Evolutionary conservation across 2,888 invertebrate species (phyloP).

Genomic region (Drosophila stalkeri): DNA sequence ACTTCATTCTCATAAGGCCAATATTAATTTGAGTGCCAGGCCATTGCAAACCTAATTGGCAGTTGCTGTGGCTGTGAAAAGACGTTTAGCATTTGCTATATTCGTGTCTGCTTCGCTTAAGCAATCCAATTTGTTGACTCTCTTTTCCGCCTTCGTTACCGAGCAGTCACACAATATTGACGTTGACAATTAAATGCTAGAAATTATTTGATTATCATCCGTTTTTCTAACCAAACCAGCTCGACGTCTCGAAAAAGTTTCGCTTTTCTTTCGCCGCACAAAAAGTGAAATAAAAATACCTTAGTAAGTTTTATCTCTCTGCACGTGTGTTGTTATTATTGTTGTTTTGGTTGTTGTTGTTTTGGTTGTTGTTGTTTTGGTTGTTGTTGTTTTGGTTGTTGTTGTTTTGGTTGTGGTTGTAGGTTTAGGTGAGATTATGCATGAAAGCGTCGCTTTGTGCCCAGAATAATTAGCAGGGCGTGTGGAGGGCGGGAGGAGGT

Average conservation of each 20-base stretch:
- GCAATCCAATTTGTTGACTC: slow-evolving; percentile 21
- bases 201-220: slow-evolving; percentile 73
- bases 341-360: slow-evolving; percentile 14
- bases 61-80: slow-evolving; percentile 16
- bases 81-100: slow-evolving; percentile 53
- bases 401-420: slow-evolving; percentile 28
- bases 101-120: slow-evolving; percentile 36
- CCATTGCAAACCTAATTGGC: slow-evolving; percentile 6
- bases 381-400: slow-evolving; percentile 20
- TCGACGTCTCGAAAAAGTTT: slow-evolving; percentile 62
- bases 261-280: slow-evolving; percentile 67
- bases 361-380: slow-evolving; percentile 16
- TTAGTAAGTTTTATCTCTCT: slow-evolving; percentile 43
- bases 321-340: slow-evolving; percentile 45
- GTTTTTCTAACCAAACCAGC: slow-evolving; percentile 62
- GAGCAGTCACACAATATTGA: slow-evolving; percentile 31
- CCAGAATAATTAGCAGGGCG: slow-evolving; percentile 61
- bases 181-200: slow-evolving; percentile 69
- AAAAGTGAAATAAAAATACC: slow-evolving; percentile 47
- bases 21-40: slow-evolving; percentile 9
- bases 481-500: too few relatives aligned
- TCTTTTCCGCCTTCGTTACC: slow-evolving; percentile 13
- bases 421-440: slow-evolving; percentile 69
- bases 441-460: slow-evolving; percentile 76
- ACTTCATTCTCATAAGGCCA: neutral